phyloP scores from a whole-genome alignment of 2,888 invertebrate genomes.

The Drosophila macrothrix region DNA sequence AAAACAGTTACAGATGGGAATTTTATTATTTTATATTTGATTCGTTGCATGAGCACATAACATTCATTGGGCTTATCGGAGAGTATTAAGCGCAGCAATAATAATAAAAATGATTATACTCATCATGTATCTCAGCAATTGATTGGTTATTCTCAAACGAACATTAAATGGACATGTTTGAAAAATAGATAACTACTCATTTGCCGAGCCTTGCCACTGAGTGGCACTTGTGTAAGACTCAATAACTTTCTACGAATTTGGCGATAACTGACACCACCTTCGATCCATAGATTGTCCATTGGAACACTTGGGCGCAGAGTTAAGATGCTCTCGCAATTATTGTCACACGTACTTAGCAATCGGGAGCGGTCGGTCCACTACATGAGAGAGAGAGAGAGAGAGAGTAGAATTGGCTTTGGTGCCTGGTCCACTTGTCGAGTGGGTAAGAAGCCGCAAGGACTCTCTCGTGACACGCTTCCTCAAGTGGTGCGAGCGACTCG shows the following conservation, averaged over 20 bases:
- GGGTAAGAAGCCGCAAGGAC: slow-evolving; percentile 7
- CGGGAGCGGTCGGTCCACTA: slow-evolving; percentile 9
- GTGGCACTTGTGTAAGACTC: slow-evolving; percentile 20
- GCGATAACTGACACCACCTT: slow-evolving; percentile 60
- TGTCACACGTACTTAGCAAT: slow-evolving; percentile 56
- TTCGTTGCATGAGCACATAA: too few species aligned
- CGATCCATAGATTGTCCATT: slow-evolving; percentile 1
- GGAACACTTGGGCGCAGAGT: slow-evolving; percentile 24
- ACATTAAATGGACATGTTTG: background rate
- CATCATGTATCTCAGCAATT: background rate
- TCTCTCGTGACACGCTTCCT: slow-evolving; percentile 34
- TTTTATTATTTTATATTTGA: too few species aligned
- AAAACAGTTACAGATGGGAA: background rate
- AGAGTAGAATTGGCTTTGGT: background rate
- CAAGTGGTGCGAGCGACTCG: slow-evolving; percentile 24
- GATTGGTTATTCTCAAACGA: background rate
- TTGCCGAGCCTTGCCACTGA: background rate
- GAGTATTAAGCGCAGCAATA: background rate
- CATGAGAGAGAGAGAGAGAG: background rate
- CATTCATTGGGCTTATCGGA: too few species aligned
- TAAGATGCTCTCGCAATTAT: slow-evolving; percentile 23
- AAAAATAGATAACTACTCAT: background rate
- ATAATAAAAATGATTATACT: too few species aligned
- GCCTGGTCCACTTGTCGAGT: background rate
- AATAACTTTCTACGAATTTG: slow-evolving; percentile 55